Conservation (phyloP, 2,888 invertebrate species). For the Galeopsomyia nigrocyanea region DNA sequence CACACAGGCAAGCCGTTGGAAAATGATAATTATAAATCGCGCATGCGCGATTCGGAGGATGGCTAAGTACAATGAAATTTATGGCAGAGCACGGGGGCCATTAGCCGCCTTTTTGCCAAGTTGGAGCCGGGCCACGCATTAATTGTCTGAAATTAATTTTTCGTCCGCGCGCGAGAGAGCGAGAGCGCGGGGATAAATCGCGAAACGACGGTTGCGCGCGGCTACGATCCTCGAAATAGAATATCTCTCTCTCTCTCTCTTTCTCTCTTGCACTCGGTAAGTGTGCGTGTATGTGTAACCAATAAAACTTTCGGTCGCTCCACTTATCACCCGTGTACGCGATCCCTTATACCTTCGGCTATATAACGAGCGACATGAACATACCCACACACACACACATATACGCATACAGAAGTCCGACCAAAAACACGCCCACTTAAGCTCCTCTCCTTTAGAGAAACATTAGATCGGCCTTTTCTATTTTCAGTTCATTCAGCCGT, state of each 20-base stretch:
- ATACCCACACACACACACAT: too few species aligned
- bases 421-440: slow-evolving; percentile 33
- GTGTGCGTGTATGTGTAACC: slow-evolving; percentile 6
- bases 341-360: too few species aligned
- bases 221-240: slow-evolving; percentile 42
- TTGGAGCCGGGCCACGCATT: slow-evolving; percentile 54
- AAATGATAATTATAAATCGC: slow-evolving; percentile 45
- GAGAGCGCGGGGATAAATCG: slow-evolving; percentile 46
- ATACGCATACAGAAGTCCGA: too few species aligned
- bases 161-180: slow-evolving; percentile 38
- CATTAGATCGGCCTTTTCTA: too few species aligned
- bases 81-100: slow-evolving; percentile 51
- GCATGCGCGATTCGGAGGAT: slow-evolving; percentile 1
- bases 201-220: slow-evolving; percentile 43
- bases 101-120: slow-evolving; percentile 52
- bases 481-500: too few species aligned
- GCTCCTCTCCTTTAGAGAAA: too few species aligned
- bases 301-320: slow-evolving; percentile 41
- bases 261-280: too few species aligned
- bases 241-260: not conserved
- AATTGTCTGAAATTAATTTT: slow-evolving; percentile 57
- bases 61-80: slow-evolving; percentile 56
- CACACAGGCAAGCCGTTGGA: slow-evolving; percentile 4
- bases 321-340: slow-evolving; percentile 32
- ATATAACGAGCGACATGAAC: too few species aligned